phyloP scores from a whole-genome alignment of 2,888 invertebrate species.

The Pterostichus madidus region DNA sequence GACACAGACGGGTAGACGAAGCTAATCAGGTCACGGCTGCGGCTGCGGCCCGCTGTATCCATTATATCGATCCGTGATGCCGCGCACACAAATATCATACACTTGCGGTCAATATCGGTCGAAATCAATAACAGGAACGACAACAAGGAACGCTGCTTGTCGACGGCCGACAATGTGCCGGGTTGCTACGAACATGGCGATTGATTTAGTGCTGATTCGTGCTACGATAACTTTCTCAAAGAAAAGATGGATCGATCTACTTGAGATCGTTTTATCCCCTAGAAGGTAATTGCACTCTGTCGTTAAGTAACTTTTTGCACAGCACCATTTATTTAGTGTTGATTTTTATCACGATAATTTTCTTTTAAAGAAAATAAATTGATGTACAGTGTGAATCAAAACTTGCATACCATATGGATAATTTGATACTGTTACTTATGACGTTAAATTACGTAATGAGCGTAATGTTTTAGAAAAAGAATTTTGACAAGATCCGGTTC shows the following conservation, averaged over 20 bases:
- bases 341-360: too few relatives aligned
- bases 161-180: not conserved
- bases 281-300: not conserved
- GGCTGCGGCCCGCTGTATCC: not conserved
- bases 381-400: too few relatives aligned
- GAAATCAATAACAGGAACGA: constrained; percentile 57
- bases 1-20: not conserved
- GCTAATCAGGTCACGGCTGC: constrained; percentile 53
- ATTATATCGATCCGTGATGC: constrained; percentile 47
- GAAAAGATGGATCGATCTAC: not conserved
- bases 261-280: too few relatives aligned
- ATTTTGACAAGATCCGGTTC: not conserved
- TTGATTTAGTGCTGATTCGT: constrained; percentile 28
- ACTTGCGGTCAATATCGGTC: constrained; percentile 55
- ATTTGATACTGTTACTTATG: too few relatives aligned
- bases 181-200: constrained; percentile 10
- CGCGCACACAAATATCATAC: constrained; percentile 39
- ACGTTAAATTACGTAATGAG: too few relatives aligned
- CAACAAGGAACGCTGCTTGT: not conserved
- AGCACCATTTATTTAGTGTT: too few relatives aligned
- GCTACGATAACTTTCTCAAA: constrained; percentile 7
- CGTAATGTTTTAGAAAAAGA: too few relatives aligned
- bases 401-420: too few relatives aligned
- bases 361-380: too few relatives aligned
- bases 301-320: not conserved